Conservation (phyloP, 2,888 invertebrate species). For the Platypus cylindrus region DNA sequence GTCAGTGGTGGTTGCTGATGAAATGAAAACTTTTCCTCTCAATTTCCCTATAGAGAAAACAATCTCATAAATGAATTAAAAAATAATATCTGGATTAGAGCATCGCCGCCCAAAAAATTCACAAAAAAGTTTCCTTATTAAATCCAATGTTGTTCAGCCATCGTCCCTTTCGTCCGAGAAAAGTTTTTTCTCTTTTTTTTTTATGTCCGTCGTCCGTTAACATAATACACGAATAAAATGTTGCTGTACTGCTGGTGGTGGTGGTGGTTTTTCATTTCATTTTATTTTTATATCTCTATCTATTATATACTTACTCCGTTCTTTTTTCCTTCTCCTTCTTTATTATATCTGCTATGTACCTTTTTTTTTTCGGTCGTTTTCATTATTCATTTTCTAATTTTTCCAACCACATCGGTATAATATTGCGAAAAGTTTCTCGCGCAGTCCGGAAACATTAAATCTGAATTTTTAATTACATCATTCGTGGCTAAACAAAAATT, state of each 20-base stretch:
- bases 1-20: too few species aligned
- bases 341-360: too few species aligned
- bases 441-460: slow-evolving; percentile 25
- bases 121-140: slow-evolving; percentile 13
- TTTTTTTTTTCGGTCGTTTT: slow-evolving; percentile 13
- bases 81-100: too few species aligned
- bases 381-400: slow-evolving; percentile 18
- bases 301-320: too few species aligned
- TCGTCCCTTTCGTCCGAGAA: background rate
- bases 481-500: slow-evolving; percentile 33
- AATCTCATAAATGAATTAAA: too few species aligned
- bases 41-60: too few species aligned
- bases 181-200: slow-evolving; percentile 4
- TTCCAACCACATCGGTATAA: slow-evolving; percentile 15
- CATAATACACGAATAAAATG: slow-evolving; percentile 5
- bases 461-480: slow-evolving; percentile 35
- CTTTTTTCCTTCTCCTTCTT: too few species aligned
- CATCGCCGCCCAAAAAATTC: slow-evolving; percentile 4
- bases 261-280: too few species aligned
- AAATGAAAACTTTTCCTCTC: too few species aligned
- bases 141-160: slow-evolving; percentile 5
- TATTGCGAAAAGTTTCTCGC: slow-evolving; percentile 23
- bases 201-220: slow-evolving; percentile 6
- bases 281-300: too few species aligned
- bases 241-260: slow-evolving; percentile 3